Conservation (phyloP, 2,113 vertebrate species). For the Elaphurus davidianus region DNA sequence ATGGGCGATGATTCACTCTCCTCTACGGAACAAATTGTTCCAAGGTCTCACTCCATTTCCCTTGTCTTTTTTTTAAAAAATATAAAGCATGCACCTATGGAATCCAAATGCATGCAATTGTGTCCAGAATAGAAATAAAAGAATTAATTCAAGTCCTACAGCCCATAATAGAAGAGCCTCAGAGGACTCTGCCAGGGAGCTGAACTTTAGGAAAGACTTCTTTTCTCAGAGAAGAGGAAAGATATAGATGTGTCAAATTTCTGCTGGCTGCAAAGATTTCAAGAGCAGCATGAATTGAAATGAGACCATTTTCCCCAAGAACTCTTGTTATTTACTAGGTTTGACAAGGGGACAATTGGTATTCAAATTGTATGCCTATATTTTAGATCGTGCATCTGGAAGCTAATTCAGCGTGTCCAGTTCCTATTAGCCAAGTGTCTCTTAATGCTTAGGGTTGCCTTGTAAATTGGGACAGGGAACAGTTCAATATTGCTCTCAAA, state of each 20-base stretch:
- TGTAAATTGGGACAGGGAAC: background rate
- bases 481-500: slow-evolving; percentile 4
- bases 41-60: slow-evolving; percentile 54
- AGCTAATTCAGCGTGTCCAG: slow-evolving; percentile 50
- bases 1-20: slow-evolving; percentile 57
- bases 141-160: background rate
- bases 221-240: slow-evolving; percentile 10
- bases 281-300: slow-evolving; percentile 42
- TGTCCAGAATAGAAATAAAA: slow-evolving; percentile 25
- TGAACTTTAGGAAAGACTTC: background rate
- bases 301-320: slow-evolving; percentile 44
- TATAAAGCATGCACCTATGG: slow-evolving; percentile 43
- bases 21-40: slow-evolving; percentile 56
- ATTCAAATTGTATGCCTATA: background rate
- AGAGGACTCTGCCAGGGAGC: background rate
- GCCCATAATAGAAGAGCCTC: background rate
- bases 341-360: background rate
- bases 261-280: slow-evolving; percentile 9
- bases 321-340: slow-evolving; percentile 41
- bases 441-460: background rate
- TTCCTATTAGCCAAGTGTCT: slow-evolving; percentile 25
- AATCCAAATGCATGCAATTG: slow-evolving; percentile 5
- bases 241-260: background rate
- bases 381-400: slow-evolving; percentile 42
- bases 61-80: background rate